phyloP scores from a whole-genome alignment of 2,113 vertebrate genomes.

The Paralichthys olivaceus region DNA sequence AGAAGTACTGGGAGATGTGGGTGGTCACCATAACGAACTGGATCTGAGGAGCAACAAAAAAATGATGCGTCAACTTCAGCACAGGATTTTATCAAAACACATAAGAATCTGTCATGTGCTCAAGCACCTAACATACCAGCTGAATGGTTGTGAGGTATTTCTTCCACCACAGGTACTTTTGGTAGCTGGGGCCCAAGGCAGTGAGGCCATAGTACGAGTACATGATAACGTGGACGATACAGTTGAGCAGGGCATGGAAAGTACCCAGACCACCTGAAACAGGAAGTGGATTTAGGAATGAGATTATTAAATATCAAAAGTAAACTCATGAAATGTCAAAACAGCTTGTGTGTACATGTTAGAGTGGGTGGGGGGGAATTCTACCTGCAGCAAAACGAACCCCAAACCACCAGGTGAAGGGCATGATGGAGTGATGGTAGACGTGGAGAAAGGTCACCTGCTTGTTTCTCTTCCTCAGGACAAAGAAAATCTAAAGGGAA shows the following conservation, averaged over 20 bases:
- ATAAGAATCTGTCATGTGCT: too few relatives aligned
- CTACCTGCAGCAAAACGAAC: constrained; percentile 96
- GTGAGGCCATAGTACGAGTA: constrained; percentile 95
- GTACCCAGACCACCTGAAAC: constrained; percentile 92
- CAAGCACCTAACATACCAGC: constrained; percentile 85
- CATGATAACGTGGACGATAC: constrained; percentile 94
- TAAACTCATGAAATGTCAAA: background rate
- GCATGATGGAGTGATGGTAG: constrained; percentile 98
- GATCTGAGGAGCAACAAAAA: constrained; percentile 79
- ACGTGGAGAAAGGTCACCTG: constrained; percentile 98
- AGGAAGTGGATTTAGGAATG: background rate
- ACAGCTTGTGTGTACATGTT: background rate
- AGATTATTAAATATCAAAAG: background rate
- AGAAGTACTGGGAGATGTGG: constrained; percentile 93
- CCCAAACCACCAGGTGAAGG: constrained; percentile 99
- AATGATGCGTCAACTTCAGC: background rate
- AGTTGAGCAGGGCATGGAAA: constrained; percentile 96
- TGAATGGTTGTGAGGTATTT: constrained; percentile 96
- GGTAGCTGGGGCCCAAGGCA: constrained; percentile 91
- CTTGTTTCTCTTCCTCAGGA: constrained; percentile 94
- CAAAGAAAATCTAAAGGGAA: constrained; percentile 91
- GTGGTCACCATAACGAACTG: constrained; percentile 91
- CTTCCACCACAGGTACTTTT: constrained; percentile 98
- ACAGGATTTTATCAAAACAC: background rate
- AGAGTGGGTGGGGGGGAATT: too few relatives aligned